Evolutionary conservation across 2,888 invertebrate species (phyloP).

Genomic region (Cosmia pyralina): DNA sequence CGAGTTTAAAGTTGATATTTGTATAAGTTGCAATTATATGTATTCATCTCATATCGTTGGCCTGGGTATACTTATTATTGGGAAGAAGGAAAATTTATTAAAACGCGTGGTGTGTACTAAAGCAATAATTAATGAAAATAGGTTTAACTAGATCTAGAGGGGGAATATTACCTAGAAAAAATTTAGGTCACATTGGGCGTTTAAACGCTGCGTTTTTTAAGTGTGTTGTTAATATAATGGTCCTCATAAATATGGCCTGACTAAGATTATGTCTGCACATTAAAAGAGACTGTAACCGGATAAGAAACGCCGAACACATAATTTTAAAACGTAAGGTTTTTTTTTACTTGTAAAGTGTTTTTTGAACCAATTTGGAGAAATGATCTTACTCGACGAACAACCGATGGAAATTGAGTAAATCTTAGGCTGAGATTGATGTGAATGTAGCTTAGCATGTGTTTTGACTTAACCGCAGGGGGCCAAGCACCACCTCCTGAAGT

Average conservation of each 20-base stretch:
- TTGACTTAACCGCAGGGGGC: too few species aligned
- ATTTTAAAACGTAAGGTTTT: background rate
- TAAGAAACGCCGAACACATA: background rate
- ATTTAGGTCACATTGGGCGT: constrained; percentile 1
- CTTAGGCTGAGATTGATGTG: background rate
- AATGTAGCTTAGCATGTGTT: too few species aligned
- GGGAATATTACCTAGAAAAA: constrained; percentile 37
- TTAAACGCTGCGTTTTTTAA: constrained; percentile 37
- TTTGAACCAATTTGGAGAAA: too few species aligned
- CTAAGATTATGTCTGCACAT: background rate
- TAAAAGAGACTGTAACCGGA: background rate
- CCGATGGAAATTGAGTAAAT: background rate
- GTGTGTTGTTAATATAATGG: too few species aligned
- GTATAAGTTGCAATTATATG: too few species aligned
- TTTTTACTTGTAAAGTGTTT: too few species aligned
- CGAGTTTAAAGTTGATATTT: too few species aligned
- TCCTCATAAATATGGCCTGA: background rate
- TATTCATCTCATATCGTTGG: too few species aligned
- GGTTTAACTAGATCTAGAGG: constrained; percentile 34
- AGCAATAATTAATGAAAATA: constrained; percentile 24
- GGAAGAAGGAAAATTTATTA: constrained; percentile 20
- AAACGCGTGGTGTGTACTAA: constrained; percentile 30
- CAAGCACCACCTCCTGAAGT: too few species aligned
- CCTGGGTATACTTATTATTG: background rate
- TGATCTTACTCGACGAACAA: background rate